Evolutionary conservation across 2,113 vertebrate species (phyloP).

Genomic region (Grus americana): DNA sequence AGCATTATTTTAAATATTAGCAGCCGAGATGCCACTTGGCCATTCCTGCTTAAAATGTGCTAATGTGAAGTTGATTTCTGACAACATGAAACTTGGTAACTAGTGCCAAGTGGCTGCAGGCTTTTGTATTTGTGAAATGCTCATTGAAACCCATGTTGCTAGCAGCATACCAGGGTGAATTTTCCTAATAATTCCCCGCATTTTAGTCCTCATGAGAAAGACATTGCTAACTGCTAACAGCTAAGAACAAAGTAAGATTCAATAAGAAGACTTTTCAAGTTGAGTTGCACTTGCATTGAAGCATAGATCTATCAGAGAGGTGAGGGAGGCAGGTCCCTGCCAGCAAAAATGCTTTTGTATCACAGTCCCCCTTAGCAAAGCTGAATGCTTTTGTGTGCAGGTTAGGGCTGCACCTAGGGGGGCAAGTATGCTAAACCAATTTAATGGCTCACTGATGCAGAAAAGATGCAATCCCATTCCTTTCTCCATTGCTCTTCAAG

Average conservation of each 20-base stretch:
- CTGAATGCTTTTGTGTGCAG: neutral
- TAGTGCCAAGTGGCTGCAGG: neutral
- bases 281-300: neutral
- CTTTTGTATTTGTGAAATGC: neutral
- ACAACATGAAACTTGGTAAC: neutral
- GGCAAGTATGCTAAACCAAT: neutral
- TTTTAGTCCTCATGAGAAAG: neutral
- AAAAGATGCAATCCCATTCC: neutral
- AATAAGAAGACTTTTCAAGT: neutral
- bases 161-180: neutral
- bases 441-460: neutral
- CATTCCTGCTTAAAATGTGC: neutral
- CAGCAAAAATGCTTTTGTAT: neutral
- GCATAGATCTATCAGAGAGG: neutral
- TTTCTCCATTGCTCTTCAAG: neutral
- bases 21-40: neutral
- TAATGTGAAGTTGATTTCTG: neutral
- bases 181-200: neutral
- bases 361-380: neutral
- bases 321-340: neutral
- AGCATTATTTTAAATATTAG: conserved; percentile 24
- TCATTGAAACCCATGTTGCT: neutral
- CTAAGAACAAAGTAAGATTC: neutral
- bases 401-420: neutral
- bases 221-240: neutral